Evolutionary conservation across 2,797 vertebrate genomes (phyloP).

Genomic region (Gymnoscopelus braueri): DNA sequence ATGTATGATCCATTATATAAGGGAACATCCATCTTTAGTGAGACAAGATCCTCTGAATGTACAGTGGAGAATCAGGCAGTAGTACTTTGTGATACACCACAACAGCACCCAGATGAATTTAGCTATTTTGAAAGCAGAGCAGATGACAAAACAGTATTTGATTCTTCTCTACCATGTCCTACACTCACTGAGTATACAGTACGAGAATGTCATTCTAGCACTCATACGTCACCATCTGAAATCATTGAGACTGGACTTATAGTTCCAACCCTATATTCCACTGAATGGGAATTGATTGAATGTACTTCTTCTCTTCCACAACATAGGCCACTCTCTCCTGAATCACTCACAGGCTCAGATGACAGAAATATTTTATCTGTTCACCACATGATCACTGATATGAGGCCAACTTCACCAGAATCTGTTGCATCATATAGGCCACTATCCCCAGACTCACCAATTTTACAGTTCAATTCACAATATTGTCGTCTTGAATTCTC

Average conservation of each 20-base stretch:
- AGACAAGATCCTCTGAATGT: background rate
- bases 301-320: background rate
- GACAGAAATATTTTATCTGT: background rate
- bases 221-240: conserved; percentile 6
- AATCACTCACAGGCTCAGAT: background rate
- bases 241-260: conserved; percentile 2
- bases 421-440: conserved; percentile 17
- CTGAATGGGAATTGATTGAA: background rate
- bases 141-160: conserved; percentile 12
- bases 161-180: background rate
- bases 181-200: background rate
- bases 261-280: background rate
- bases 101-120: background rate
- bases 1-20: conserved; percentile 53
- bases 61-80: background rate
- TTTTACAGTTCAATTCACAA: conserved; percentile 24
- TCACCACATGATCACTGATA: background rate
- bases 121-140: conserved; percentile 3
- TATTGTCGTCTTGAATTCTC: background rate
- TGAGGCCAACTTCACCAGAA: conserved; percentile 24
- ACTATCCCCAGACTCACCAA: conserved; percentile 36
- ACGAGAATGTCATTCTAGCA: conserved; percentile 15
- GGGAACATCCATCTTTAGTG: conserved; percentile 23
- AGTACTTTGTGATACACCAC: conserved; percentile 1
- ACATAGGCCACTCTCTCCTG: background rate